phyloP scores from a whole-genome alignment of 2,888 invertebrate genomes.

The Cosmia trapezina region DNA sequence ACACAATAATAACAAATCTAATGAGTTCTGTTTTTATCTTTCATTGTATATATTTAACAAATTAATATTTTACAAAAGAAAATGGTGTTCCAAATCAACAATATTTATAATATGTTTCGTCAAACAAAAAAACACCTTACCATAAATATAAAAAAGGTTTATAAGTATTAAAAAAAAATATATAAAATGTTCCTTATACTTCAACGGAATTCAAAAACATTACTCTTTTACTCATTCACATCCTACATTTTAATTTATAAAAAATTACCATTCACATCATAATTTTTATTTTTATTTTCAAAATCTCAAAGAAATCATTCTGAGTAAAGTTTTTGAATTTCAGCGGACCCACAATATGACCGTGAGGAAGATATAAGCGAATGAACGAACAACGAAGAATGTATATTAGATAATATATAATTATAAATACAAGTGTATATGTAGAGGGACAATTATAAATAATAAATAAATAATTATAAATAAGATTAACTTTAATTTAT shows the following conservation, averaged over 20 bases:
- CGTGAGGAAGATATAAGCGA: conserved; percentile 55
- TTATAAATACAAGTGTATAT: conserved; percentile 36
- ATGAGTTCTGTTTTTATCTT: conserved; percentile 49
- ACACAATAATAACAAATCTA: conserved; percentile 25
- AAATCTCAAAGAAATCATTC: conserved; percentile 4
- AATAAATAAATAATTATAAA: conserved; percentile 47
- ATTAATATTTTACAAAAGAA: conserved; percentile 17
- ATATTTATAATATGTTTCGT: background rate
- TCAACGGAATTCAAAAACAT: conserved; percentile 63
- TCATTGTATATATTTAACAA: conserved; percentile 53
- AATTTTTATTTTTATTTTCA: conserved; percentile 14
- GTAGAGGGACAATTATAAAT: conserved; percentile 42
- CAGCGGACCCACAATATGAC: conserved; percentile 63
- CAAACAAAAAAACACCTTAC: conserved; percentile 16
- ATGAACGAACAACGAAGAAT: conserved; percentile 55
- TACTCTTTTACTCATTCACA: conserved; percentile 61
- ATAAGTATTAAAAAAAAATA: background rate
- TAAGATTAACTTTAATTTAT: conserved; percentile 62
- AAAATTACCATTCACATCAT: conserved; percentile 24
- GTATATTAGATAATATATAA: conserved; percentile 36
- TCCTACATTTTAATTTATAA: conserved; percentile 43
- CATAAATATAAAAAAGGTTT: background rate
- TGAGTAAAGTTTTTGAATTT: conserved; percentile 70
- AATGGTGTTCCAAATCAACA: background rate
- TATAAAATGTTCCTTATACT: conserved; percentile 27